Base-by-base conservation (phyloP, 2,797 vertebrate genomes). In the Muraenolepis orangiensis region DNA sequence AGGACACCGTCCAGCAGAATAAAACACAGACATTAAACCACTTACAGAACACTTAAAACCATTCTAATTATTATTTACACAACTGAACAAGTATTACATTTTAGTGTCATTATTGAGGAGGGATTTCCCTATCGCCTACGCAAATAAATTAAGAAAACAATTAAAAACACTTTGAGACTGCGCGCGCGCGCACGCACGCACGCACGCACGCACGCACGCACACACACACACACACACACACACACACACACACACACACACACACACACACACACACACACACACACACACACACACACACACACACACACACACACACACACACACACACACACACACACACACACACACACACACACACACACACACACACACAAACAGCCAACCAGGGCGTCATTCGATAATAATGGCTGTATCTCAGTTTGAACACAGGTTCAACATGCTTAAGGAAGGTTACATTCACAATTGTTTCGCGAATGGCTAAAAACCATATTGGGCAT, bases 361-460 rank as follows among this genome's bases (percentile, higher is more conserved):
- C 40, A 73, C 32, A 72, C 71, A 78, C 72, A 83, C n/a, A 26
- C 42, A 12, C 57, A 42, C 68, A 38, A 72, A 79, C 14, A 85
- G 91, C 93, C 93, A 83, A 91, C 93, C 92, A 88, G 91, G 93
- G 93, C 92, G 89, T 87, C 83, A 87, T 86, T 90, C 1, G 93
- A 94, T 93, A 94, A 92, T 94, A 90, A 91, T 75, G 84, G 40
- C 78, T 72, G 75, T 80, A 74, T 87, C 80, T 86, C 84, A 74
- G 78, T 66, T 81, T 82, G 12, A 80, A 82, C 78, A 78, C 73
- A 73, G 78, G 66, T 81, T 81, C 18, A 81, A 83, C 78, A 78
- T 72, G 69, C 4, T 70, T 80, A 81, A 84, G 82, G 88, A 83
- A 85, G 70, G 57, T 81, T 87, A 87, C 85, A 88, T 88, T 87